Percentiles rank a stretch among this genome's conserved stretches.
Evolutionary conservation across 2,113 vertebrate species (phyloP).

Genomic region (Serilophus lunatus): DNA sequence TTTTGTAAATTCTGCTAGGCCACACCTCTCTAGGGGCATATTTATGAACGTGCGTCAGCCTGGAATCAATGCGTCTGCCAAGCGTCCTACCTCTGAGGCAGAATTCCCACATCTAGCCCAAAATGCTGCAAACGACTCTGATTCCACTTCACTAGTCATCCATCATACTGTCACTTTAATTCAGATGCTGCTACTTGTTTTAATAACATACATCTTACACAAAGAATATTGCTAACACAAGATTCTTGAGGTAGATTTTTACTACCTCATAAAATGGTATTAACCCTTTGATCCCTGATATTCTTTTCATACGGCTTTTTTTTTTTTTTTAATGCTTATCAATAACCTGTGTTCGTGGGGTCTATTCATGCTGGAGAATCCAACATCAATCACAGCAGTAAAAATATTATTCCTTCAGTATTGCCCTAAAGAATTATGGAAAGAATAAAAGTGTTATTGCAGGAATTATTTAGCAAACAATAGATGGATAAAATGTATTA

Average conservation of each 20-base stretch:
- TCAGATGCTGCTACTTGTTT: slow-evolving; percentile 94
- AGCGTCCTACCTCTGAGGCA: slow-evolving; percentile 77
- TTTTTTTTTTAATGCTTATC: slow-evolving; percentile 74
- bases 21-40: slow-evolving; percentile 87
- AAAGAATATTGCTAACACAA: slow-evolving; percentile 86
- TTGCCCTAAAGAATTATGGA: slow-evolving; percentile 79
- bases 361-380: slow-evolving; percentile 56
- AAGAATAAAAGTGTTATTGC: slow-evolving; percentile 82
- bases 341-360: slow-evolving; percentile 73
- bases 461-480: slow-evolving; percentile 83
- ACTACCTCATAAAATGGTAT: slow-evolving; percentile 85
- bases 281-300: slow-evolving; percentile 82
- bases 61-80: slow-evolving; percentile 86
- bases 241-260: slow-evolving; percentile 82
- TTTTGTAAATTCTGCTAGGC: slow-evolving; percentile 82
- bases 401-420: slow-evolving; percentile 74
- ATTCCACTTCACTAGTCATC: slow-evolving; percentile 84
- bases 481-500: slow-evolving; percentile 78
- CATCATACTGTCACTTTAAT: slow-evolving; percentile 95
- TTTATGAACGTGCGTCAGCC: slow-evolving; percentile 81
- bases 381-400: slow-evolving; percentile 74
- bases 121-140: slow-evolving; percentile 80
- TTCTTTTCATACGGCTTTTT: slow-evolving; percentile 59
- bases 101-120: slow-evolving; percentile 82
- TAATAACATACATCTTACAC: slow-evolving; percentile 91